A percentile compares a stretch with the other conserved stretches of the same genome.
Conservation (phyloP, 2,888 invertebrate genomes). For the Synergus itoensis region DNA sequence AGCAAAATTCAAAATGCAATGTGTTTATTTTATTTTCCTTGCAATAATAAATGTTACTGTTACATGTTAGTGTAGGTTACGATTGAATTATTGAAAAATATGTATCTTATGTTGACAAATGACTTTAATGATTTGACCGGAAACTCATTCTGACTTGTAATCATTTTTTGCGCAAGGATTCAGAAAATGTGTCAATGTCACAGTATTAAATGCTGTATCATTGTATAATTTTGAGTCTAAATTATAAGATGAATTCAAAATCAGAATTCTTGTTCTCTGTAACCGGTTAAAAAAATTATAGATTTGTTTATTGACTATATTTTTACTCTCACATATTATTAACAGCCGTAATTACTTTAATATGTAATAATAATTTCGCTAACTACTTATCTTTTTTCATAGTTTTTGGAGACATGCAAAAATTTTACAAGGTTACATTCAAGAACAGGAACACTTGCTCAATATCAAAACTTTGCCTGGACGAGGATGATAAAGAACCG, state of each 20-base stretch:
- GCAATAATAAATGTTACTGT: too few species aligned
- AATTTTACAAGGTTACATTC: constrained; percentile 86
- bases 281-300: too few species aligned
- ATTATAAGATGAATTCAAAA: background rate
- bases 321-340: too few species aligned
- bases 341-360: background rate
- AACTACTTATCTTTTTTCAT: constrained; percentile 40
- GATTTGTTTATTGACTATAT: too few species aligned
- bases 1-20: constrained; percentile 6
- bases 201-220: constrained; percentile 3
- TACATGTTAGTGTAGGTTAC: too few species aligned
- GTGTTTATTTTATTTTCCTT: background rate
- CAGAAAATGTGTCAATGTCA: constrained; percentile 22
- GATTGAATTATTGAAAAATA: background rate
- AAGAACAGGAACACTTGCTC: constrained; percentile 81
- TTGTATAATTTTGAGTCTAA: constrained; percentile 2
- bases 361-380: too few species aligned
- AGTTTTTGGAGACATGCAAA: constrained; percentile 84
- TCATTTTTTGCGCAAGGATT: constrained; percentile 4
- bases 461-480: constrained; percentile 69
- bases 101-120: background rate
- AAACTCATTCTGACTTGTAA: background rate
- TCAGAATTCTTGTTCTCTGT: too few species aligned
- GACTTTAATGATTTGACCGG: background rate
- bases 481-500: constrained; percentile 74